These are phyloP conservation scores for Drosophila lacteicornis DNA, from an alignment of 1,140 invertebrate genomes.

Conservation along the genomic window DNA sequence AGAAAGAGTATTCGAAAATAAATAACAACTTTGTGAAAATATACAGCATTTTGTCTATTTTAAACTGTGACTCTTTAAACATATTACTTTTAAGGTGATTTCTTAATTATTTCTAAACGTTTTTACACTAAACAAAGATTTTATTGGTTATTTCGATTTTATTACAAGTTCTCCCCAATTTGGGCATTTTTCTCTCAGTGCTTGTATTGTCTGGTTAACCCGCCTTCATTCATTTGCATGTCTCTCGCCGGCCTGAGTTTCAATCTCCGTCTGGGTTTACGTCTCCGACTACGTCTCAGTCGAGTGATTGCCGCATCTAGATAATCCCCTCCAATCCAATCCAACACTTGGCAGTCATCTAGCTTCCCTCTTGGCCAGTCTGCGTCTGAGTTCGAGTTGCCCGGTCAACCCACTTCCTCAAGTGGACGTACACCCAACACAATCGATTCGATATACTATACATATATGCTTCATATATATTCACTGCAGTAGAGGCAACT, in stretches of 20 bases:
- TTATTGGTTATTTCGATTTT: background rate
- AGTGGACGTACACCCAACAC: conserved; percentile 30
- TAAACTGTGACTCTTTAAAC: background rate
- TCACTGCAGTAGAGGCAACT: conserved; percentile 19
- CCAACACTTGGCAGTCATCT: conserved; percentile 42
- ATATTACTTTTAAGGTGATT: background rate
- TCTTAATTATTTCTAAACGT: background rate
- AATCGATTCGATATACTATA: conserved; percentile 23
- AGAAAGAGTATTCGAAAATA: background rate
- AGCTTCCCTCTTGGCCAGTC: conserved; percentile 38
- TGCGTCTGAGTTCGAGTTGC: conserved; percentile 7
- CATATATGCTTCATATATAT: conserved; percentile 1
- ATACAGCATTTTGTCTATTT: too few relatives aligned
- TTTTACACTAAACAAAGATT: background rate
- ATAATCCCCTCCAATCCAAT: conserved; percentile 41
- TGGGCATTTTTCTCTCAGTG: conserved; percentile 2
- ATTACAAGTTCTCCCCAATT: background rate
- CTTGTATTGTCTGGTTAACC: conserved; percentile 6
- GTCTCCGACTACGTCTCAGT: conserved; percentile 41
- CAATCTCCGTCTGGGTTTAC: conserved; percentile 44
- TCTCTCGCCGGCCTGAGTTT: conserved; percentile 18
- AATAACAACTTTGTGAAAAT: background rate
- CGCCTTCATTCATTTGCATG: conserved; percentile 43
- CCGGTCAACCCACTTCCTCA: conserved; percentile 37
- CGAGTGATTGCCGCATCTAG: conserved; percentile 70